A percentile compares a stretch with the other conserved stretches of the same genome.
Evolutionary conservation across 2,888 invertebrate genomes (phyloP).

Genomic region (Tricholauxania praeusta): DNA sequence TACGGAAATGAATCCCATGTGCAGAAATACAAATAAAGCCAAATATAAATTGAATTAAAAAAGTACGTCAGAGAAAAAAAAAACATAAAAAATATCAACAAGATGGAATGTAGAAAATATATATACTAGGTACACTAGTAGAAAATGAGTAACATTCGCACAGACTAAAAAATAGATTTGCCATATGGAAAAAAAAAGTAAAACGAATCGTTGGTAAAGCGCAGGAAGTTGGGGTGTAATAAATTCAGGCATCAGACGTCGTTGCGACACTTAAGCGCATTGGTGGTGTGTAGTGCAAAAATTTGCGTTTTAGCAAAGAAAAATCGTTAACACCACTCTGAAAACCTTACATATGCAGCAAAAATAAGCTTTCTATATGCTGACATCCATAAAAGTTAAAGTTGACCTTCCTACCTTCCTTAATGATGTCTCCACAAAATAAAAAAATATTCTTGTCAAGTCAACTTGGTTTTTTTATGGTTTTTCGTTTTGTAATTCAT

Average conservation of each 20-base stretch:
- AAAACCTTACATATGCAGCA: too few species aligned
- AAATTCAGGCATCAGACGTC: slow-evolving; percentile 48
- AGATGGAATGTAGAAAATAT: background rate
- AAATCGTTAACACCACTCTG: too few species aligned
- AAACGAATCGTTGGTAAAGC: background rate
- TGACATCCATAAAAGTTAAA: too few species aligned
- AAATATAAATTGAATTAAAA: slow-evolving; percentile 68
- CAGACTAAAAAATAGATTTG: slow-evolving; percentile 14
- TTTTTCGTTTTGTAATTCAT: too few species aligned
- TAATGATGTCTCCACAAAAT: too few species aligned
- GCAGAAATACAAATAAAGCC: slow-evolving; percentile 67
- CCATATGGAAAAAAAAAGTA: background rate
- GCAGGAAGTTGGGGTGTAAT: slow-evolving; percentile 43
- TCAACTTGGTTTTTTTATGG: too few species aligned
- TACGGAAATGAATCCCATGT: slow-evolving; percentile 66
- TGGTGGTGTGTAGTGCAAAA: background rate
- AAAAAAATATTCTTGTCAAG: too few species aligned
- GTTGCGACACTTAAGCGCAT: background rate
- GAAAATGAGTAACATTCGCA: background rate
- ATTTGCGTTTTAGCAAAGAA: background rate
- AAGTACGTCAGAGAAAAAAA: slow-evolving; percentile 45
- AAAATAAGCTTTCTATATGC: too few species aligned
- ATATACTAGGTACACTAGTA: background rate
- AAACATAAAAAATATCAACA: background rate
- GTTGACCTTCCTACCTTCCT: too few species aligned